Evolutionary conservation across 2,888 invertebrate species (phyloP).

Genomic region (Luffia ferchaultella): DNA sequence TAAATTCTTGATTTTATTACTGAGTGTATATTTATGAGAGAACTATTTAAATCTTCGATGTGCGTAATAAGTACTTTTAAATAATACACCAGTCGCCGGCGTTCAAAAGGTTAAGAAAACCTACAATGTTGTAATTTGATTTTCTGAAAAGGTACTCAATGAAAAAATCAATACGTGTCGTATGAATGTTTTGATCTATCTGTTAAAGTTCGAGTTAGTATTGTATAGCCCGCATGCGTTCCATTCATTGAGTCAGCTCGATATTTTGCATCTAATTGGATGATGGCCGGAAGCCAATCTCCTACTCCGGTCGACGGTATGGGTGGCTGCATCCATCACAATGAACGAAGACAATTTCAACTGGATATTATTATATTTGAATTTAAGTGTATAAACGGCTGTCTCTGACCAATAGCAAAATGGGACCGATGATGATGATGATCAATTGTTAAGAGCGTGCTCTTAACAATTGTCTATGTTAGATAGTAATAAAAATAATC

Average conservation of each 20-base stretch:
- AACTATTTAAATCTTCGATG: neutral
- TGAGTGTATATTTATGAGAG: no score
- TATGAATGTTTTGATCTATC: neutral
- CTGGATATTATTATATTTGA: no score
- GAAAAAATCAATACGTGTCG: neutral
- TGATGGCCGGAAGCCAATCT: slow-evolving; percentile 48
- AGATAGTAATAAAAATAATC: no score
- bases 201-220: neutral
- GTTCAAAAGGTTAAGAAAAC: neutral
- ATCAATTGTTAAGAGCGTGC: no score
- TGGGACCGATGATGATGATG: no score
- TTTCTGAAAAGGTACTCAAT: neutral
- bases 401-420: no score
- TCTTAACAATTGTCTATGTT: no score
- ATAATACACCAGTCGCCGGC: neutral
- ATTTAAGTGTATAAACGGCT: no score
- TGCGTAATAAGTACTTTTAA: neutral
- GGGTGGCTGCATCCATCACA: slow-evolving; percentile 50
- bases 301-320: slow-evolving; percentile 18
- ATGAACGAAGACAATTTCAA: slow-evolving; percentile 18
- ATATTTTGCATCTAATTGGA: slow-evolving; percentile 31
- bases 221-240: neutral
- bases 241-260: neutral
- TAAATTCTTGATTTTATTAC: no score
- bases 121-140: neutral